Base-by-base conservation (phyloP, 2,888 invertebrate genomes). In the Rhabditoides inermis region DNA sequence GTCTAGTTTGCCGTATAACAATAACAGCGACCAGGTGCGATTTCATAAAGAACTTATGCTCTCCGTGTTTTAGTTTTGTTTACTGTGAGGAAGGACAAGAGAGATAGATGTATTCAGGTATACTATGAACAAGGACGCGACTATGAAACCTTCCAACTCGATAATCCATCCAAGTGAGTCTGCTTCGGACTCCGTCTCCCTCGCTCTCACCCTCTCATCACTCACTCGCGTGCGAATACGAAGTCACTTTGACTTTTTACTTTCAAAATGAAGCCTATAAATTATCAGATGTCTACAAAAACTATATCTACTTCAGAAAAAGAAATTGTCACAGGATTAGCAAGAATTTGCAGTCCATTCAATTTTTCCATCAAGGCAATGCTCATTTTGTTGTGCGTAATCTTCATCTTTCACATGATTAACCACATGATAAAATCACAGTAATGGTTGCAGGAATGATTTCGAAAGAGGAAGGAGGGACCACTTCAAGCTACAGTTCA, bases 401-500 rank as follows among this genome's bases (percentile, higher is more conserved):
- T 32, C 15, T 32, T 15, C 7, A 15, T 15, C 15, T 15, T 32
- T 15, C 15, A 32, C 10, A 15, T 10, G 32, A 32, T 32, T 15
- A 41, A 20, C 28, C 28, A 6, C n/a, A 25, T 20, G 15, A 30
- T 32, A 15, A 32, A 10, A 10, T 18, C 2, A 20, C 20, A 18
- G 7, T 39, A 39, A 39, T n/a, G 32, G 1, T 46, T 49, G 30
- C 30, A 60, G 61, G 49, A 58, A 70, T 51, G 69, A 70, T 32
- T 70, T 70, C 45, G 70, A 70, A 44, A 61, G 57, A 12, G 65
- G 60, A 7, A 46, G 61, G 3, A 42, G 61, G 2, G 69, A 69
- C 42, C 70, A 69, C 35, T 70, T 68, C 53, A 62, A 61, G 28
- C 51, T 69, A 15, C 50, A 53, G 5, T 58, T 70, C 47, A 63